Percentiles rank a stretch among this genome's conserved stretches.
Conservation (phyloP, 2,888 invertebrate genomes). For the Pemphredon lugubris region DNA sequence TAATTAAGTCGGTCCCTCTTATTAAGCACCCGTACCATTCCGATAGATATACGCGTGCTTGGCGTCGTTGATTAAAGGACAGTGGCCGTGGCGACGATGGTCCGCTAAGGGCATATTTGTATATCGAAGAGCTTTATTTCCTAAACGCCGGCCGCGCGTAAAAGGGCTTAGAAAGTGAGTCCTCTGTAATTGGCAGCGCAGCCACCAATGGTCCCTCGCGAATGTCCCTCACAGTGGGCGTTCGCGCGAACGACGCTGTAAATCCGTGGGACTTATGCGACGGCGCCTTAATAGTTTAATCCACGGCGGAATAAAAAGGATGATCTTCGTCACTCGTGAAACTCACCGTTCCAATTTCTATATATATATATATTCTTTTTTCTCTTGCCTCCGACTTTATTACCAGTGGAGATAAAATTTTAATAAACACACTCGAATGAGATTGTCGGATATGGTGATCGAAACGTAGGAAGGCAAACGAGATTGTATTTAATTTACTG, state of each 20-base stretch:
- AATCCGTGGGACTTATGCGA: slow-evolving; percentile 21
- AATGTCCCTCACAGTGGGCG: slow-evolving; percentile 36
- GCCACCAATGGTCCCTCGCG: slow-evolving; percentile 21
- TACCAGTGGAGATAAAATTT: too few relatives aligned
- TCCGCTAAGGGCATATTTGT: slow-evolving; percentile 25
- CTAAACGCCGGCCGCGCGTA: slow-evolving; percentile 25
- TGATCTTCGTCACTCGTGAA: too few relatives aligned
- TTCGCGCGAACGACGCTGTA: slow-evolving; percentile 24
- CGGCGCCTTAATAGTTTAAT: slow-evolving; percentile 34
- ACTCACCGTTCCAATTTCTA: too few relatives aligned
- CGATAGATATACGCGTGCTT: slow-evolving; percentile 31
- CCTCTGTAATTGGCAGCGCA: slow-evolving; percentile 27
- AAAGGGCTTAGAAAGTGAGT: slow-evolving; percentile 25
- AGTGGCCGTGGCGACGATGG: slow-evolving; percentile 45
- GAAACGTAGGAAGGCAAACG: too few relatives aligned
- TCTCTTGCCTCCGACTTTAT: too few relatives aligned
- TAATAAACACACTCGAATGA: too few relatives aligned
- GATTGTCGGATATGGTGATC: too few relatives aligned
- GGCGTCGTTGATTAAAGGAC: slow-evolving; percentile 69
- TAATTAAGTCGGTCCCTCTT: slow-evolving; percentile 77
- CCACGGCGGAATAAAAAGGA: too few relatives aligned
- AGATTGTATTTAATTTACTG: too few relatives aligned
- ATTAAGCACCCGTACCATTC: slow-evolving; percentile 61
- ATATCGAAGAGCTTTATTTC: slow-evolving; percentile 31
- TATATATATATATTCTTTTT: too few relatives aligned